phyloP scores from a whole-genome alignment of 2,888 invertebrate species.

The Melieria crassipennis region DNA sequence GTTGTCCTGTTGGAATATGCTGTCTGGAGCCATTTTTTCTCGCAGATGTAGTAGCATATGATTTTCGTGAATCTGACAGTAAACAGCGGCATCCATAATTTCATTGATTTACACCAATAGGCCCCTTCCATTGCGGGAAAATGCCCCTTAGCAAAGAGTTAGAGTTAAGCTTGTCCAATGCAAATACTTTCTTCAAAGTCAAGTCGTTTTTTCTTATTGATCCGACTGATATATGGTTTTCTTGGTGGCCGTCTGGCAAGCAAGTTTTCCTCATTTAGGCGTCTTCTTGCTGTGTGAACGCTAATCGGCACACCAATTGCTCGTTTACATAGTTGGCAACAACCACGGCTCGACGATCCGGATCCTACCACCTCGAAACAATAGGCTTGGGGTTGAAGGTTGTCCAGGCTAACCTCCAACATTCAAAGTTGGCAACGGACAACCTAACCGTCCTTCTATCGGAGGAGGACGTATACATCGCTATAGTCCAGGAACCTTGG shows the following conservation, averaged over 20 bases:
- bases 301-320: background rate
- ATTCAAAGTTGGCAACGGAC: too few relatives aligned
- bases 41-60: background rate
- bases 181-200: too few relatives aligned
- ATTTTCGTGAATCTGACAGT: background rate
- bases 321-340: background rate
- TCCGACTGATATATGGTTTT: too few relatives aligned
- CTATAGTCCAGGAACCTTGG: too few relatives aligned
- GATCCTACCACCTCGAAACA: too few relatives aligned
- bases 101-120: background rate
- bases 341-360: background rate
- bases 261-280: background rate
- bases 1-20: slow-evolving; percentile 5
- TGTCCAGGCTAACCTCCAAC: too few relatives aligned
- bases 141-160: background rate
- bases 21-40: background rate
- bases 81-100: background rate
- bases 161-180: too few relatives aligned
- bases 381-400: too few relatives aligned
- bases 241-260: background rate
- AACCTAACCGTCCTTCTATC: too few relatives aligned
- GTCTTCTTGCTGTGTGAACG: background rate
- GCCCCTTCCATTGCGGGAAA: background rate
- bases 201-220: too few relatives aligned
- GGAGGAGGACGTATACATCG: too few relatives aligned